A percentile compares a stretch with the other conserved stretches of the same genome.
These are phyloP conservation scores for Mastomys natalensis DNA, from an alignment of 2,113 vertebrate genomes.

Conservation along the genomic window DNA sequence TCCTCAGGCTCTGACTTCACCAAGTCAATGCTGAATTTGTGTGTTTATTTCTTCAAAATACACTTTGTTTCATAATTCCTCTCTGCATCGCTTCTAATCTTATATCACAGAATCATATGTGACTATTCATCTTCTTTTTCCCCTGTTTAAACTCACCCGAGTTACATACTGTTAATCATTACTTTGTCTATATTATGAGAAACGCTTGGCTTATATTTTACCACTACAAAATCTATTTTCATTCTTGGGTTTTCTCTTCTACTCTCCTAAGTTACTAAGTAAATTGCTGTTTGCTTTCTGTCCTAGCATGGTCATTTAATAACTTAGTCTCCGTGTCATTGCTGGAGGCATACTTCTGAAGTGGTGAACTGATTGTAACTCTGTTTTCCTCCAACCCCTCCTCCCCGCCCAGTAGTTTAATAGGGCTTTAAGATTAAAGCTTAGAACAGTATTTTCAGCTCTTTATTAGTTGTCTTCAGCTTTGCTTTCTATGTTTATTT, in stretches of 20 bases:
- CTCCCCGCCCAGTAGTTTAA: neutral
- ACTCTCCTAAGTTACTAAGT: neutral
- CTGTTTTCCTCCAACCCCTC: neutral
- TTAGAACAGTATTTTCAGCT: neutral
- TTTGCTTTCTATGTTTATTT: conserved; percentile 34
- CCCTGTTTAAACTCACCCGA: neutral
- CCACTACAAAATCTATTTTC: neutral
- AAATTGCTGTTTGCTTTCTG: neutral
- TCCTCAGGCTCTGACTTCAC: neutral
- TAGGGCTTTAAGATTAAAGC: neutral
- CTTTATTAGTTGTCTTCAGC: neutral
- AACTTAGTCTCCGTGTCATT: neutral
- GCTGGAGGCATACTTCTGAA: neutral
- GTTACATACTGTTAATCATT: neutral
- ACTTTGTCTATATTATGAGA: neutral
- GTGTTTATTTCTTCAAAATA: conserved; percentile 3
- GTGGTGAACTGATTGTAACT: neutral
- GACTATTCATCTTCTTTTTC: neutral
- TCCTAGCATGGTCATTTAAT: neutral
- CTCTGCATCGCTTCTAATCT: neutral
- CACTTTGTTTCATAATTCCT: neutral
- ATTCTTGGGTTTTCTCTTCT: neutral
- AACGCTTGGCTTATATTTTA: conserved; percentile 5
- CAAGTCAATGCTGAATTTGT: neutral
- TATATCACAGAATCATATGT: neutral